A percentile compares a stretch with the other conserved stretches of the same genome.
Evolutionary conservation across 2,113 vertebrate genomes (phyloP).

Genomic region (Macquaria ambigua): DNA sequence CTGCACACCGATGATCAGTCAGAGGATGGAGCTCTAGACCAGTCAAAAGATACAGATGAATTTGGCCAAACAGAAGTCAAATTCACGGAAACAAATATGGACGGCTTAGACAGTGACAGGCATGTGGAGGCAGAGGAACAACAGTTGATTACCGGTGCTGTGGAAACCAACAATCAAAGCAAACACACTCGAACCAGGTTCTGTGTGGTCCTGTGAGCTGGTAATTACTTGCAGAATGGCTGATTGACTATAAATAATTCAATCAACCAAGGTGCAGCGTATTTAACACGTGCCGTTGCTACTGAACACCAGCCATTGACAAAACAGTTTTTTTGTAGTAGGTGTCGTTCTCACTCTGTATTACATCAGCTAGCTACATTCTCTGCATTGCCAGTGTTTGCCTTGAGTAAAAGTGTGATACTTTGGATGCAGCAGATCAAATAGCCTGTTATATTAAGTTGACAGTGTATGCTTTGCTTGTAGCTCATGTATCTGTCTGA

Average conservation of each 20-base stretch:
- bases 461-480: slow-evolving; percentile 16
- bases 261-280: slow-evolving; percentile 9
- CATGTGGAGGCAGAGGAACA: slow-evolving; percentile 4
- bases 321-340: not conserved
- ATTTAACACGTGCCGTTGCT: not conserved
- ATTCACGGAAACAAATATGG: not conserved
- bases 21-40: slow-evolving; percentile 42
- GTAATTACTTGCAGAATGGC: not conserved
- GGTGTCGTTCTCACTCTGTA: not conserved
- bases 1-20: slow-evolving; percentile 71
- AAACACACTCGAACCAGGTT: slow-evolving; percentile 80
- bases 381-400: not conserved
- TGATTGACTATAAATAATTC: slow-evolving; percentile 26
- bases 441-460: not conserved
- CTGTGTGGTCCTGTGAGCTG: slow-evolving; percentile 78
- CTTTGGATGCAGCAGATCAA: not conserved
- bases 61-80: slow-evolving; percentile 6
- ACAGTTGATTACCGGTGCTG: slow-evolving; percentile 5
- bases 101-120: slow-evolving; percentile 42
- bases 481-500: not conserved
- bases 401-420: not conserved
- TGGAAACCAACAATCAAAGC: slow-evolving; percentile 53
- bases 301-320: not conserved
- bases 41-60: not conserved
- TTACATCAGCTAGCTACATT: not conserved